A percentile compares a stretch with the other conserved stretches of the same genome.
phyloP scores from a whole-genome alignment of 1,140 invertebrate genomes.

The Drosophila miranda region DNA sequence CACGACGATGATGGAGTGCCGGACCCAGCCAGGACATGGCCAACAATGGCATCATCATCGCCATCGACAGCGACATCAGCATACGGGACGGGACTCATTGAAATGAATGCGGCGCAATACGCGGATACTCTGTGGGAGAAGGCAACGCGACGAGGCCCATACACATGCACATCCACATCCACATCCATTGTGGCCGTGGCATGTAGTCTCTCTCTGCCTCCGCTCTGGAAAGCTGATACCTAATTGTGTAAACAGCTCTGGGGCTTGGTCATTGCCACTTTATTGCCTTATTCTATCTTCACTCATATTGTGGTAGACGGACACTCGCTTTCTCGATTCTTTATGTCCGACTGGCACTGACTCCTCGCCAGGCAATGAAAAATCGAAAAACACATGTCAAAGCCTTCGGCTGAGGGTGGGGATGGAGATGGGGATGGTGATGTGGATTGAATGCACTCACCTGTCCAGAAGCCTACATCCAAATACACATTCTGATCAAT shows the following conservation, averaged over 20 bases:
- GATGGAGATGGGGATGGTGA: background rate
- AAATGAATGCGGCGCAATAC: conserved; percentile 15
- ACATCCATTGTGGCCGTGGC: conserved; percentile 32
- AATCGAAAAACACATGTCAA: conserved; percentile 73
- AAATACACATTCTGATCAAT: conserved; percentile 14
- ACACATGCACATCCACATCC: conserved; percentile 4
- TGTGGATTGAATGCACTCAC: conserved; percentile 3
- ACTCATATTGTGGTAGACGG: conserved; percentile 11
- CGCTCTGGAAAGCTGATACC: conserved; percentile 60
- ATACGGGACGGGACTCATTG: conserved; percentile 19
- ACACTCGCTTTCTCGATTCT: conserved; percentile 4
- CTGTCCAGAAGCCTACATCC: conserved; percentile 3
- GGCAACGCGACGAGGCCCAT: conserved; percentile 9
- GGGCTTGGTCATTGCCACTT: conserved; percentile 32
- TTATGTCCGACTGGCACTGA: too few species aligned
- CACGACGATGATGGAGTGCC: conserved; percentile 35
- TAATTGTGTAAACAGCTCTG: conserved; percentile 69
- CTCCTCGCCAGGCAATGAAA: conserved; percentile 50
- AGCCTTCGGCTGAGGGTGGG: conserved; percentile 33
- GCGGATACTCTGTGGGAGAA: background rate
- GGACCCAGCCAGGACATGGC: conserved; percentile 5
- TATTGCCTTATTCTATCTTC: conserved; percentile 16
- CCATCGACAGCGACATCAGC: conserved; percentile 1
- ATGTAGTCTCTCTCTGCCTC: conserved; percentile 15
- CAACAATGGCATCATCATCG: conserved; percentile 34